These are phyloP conservation scores for Vireo altiloquus DNA, from an alignment of 2,113 vertebrate genomes.

Conservation along the genomic window DNA sequence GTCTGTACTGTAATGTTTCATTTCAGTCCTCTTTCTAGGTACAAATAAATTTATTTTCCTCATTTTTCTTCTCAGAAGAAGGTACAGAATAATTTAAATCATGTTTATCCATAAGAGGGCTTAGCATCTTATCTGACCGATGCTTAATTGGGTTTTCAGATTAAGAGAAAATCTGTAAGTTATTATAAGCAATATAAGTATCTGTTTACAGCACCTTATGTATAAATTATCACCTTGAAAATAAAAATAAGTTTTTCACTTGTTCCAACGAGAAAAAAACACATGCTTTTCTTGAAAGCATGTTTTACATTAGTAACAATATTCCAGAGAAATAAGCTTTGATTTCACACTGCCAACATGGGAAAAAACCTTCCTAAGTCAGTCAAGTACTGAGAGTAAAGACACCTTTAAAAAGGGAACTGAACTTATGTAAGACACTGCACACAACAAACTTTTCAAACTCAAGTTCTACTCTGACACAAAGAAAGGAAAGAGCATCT, in stretches of 20 bases:
- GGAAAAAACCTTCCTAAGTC: not conserved
- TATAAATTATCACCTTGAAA: conserved; percentile 64
- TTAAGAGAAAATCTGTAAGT: conserved; percentile 1
- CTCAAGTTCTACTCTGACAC: not conserved
- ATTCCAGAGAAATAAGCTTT: conserved; percentile 46
- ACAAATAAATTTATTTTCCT: not conserved
- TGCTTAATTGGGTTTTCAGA: conserved; percentile 42
- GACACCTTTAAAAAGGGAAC: not conserved
- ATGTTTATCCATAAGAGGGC: not conserved
- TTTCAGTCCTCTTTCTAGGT: not conserved
- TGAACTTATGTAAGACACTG: not conserved
- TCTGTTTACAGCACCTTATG: conserved; percentile 15
- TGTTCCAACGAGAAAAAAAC: not conserved
- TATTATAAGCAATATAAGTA: conserved; percentile 52
- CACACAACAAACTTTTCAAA: not conserved
- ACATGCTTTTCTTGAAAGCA: conserved; percentile 30
- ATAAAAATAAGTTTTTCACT: conserved; percentile 38
- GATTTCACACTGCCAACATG: not conserved
- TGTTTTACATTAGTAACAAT: not conserved
- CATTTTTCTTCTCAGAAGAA: not conserved
- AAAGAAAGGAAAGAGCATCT: not conserved
- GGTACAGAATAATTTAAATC: not conserved
- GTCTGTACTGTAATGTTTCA: not conserved
- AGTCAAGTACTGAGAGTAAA: not conserved
- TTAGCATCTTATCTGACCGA: conserved; percentile 9